Base-by-base conservation (phyloP, 2,113 vertebrate genomes). In the Herpetotheres cachinnans region DNA sequence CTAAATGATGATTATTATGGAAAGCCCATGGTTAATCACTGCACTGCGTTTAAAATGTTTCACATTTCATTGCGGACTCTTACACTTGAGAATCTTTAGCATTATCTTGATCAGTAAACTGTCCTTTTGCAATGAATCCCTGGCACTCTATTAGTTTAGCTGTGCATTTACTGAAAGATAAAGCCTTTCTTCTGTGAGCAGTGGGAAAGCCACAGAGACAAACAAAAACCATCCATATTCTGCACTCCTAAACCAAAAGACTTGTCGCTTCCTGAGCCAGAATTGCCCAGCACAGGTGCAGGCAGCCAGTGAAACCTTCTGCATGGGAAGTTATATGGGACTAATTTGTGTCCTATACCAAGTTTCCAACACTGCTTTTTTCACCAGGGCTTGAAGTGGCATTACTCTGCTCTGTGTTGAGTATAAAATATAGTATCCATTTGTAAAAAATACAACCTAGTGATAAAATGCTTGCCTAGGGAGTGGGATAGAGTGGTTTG, bases 101-200 rank as follows among this genome's bases (percentile, higher is more conserved):
- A 1, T 82, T 82, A 80, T 88, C 82, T 92, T 42, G 46, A 82
- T 86, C 40, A 90, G 49, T 32, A 80, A 91, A 65, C 44, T 76
- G 69, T 44, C 62, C 49, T 91, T 94, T 73, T 86, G 71, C 74
- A 77, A 26, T 5, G 54, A 80, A 88, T 82, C 54, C 54, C 63
- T 49, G 66, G 86, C 71, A 80, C 73, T 90, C 62, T 88, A 65
- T 90, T 79, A 65, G 66, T 80, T 93, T 91, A 95, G 69, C 67
- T 83, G 26, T 74, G 54, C 50, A 36, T 83, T 89, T 89, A 14
- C 38, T 79, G 63, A 83, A 82, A 86, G 42, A 90, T 77, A 95
- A 91, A 95, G 52, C 38, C 78, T 88, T 96, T 93, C 62, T 89
- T 91, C 79, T 91, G 49, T 70, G 19, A 82, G 78, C 62, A 88